These are phyloP conservation scores for Morelia viridis DNA, from an alignment of 2,797 vertebrate species.

Conservation along the genomic window DNA sequence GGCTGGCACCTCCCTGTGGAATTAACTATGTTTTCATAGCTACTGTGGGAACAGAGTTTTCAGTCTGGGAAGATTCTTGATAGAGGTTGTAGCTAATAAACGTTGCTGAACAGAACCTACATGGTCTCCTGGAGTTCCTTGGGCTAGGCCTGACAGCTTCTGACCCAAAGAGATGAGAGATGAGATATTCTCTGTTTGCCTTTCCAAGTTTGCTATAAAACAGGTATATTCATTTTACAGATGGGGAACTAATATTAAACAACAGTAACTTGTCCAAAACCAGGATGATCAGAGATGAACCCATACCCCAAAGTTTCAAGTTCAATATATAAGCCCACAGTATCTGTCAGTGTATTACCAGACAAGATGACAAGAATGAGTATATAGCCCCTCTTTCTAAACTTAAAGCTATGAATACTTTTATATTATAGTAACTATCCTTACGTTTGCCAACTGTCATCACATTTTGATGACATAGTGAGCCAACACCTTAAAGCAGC, in stretches of 20 bases:
- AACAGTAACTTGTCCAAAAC: neutral
- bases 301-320: neutral
- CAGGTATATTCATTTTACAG: neutral
- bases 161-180: neutral
- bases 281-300: neutral
- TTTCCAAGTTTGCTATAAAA: neutral
- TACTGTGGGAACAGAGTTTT: no score
- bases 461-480: neutral
- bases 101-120: no score
- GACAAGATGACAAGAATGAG: neutral
- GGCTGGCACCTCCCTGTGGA: no score
- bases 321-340: neutral
- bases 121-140: no score
- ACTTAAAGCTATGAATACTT: neutral
- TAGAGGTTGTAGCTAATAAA: no score
- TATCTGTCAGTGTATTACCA: neutral
- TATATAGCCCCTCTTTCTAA: neutral
- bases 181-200: neutral
- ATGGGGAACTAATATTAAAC: neutral
- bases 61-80: no score
- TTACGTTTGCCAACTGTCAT: neutral
- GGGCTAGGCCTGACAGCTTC: neutral
- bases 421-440: neutral
- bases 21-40: no score
- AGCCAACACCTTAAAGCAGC: neutral